These are phyloP conservation scores for Caloenas nicobarica DNA, from an alignment of 2,113 vertebrate species.

Conservation along the genomic window DNA sequence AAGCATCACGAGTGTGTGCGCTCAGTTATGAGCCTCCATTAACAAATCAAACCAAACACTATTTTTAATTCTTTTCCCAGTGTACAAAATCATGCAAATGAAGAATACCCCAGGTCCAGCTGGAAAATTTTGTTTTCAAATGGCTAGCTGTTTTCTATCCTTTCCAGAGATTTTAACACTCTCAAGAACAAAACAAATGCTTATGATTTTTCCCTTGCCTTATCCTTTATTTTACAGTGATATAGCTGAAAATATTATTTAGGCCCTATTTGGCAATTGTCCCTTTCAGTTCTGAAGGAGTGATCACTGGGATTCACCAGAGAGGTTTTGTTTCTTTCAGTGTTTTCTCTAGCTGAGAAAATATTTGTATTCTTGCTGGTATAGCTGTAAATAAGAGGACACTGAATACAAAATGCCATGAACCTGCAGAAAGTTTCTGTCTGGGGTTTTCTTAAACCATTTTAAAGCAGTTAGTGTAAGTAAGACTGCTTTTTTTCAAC, in stretches of 20 bases:
- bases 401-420: neutral
- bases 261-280: neutral
- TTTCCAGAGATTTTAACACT: neutral
- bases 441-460: neutral
- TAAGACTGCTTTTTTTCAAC: neutral
- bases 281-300: neutral
- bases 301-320: neutral
- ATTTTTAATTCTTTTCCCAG: neutral
- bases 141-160: neutral
- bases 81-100: neutral
- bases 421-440: neutral
- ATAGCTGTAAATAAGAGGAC: neutral
- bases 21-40: neutral
- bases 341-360: neutral
- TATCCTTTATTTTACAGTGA: neutral
- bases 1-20: rapidly evolving
- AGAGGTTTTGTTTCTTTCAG: neutral
- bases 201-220: neutral
- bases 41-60: neutral
- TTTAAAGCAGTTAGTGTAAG: neutral
- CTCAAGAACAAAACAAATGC: neutral
- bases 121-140: neutral
- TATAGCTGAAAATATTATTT: neutral
- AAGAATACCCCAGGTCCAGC: neutral
- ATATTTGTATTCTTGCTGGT: neutral